A percentile compares a stretch with the other conserved stretches of the same genome.
Evolutionary conservation across 2,888 invertebrate species (phyloP).

Genomic region (Phlogophora meticulosa): DNA sequence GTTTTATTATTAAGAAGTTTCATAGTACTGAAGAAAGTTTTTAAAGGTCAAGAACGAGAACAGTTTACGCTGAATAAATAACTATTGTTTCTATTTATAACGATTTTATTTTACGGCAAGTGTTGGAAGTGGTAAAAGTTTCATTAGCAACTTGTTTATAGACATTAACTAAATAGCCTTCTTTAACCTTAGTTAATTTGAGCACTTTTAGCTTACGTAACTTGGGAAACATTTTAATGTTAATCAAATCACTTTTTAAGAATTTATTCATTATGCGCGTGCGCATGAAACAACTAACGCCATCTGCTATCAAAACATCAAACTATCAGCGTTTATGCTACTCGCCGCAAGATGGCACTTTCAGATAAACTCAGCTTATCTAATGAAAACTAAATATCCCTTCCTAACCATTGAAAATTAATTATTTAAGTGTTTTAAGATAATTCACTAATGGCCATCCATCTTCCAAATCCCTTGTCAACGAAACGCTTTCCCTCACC

Average conservation of each 20-base stretch:
- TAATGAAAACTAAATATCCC: constrained; percentile 21
- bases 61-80: constrained; percentile 34
- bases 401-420: constrained; percentile 49
- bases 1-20: constrained; percentile 5
- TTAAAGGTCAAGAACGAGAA: constrained; percentile 31
- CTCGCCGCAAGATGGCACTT: constrained; percentile 73
- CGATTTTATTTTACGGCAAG: neutral
- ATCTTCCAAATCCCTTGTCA: constrained; percentile 79
- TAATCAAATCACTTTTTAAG: neutral
- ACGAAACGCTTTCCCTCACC: constrained; percentile 71
- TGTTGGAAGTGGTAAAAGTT: neutral
- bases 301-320: constrained; percentile 72
- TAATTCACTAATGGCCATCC: constrained; percentile 68
- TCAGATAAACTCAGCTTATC: neutral
- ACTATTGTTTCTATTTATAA: constrained; percentile 16
- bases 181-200: neutral
- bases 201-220: neutral
- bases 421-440: constrained; percentile 64
- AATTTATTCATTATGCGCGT: constrained; percentile 60
- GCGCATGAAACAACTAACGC: constrained; percentile 76
- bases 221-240: neutral
- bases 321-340: constrained; percentile 69
- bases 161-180: neutral
- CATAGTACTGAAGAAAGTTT: constrained; percentile 8
- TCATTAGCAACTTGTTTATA: neutral